Conservation (phyloP, 2,888 invertebrate genomes). For the Cosmia pyralina region DNA sequence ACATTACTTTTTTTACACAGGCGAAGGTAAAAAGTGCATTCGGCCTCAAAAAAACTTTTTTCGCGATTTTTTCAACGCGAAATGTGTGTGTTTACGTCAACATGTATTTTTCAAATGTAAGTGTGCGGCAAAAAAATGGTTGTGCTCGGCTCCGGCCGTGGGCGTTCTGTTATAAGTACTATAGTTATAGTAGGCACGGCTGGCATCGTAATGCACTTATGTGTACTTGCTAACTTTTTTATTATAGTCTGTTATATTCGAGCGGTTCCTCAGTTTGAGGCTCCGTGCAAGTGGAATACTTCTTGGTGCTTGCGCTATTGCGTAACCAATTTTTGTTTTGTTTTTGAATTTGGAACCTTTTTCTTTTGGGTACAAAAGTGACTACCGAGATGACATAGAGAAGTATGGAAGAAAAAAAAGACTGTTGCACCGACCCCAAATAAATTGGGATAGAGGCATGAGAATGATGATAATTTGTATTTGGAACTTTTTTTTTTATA, state of each 20-base stretch:
- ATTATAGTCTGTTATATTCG: conserved; percentile 87
- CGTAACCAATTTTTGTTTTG: conserved; percentile 63
- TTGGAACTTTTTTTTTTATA: background rate
- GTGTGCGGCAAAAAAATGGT: conserved; percentile 86
- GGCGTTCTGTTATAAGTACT: conserved; percentile 85
- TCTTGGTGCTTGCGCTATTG: conserved; percentile 80
- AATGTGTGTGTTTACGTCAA: conserved; percentile 88
- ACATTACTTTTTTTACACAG: conserved; percentile 50
- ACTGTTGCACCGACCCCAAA: no score
- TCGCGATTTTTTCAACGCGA: conserved; percentile 74
- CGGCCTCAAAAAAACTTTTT: conserved; percentile 39
- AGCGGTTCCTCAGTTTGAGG: conserved; percentile 86
- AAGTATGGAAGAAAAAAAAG: background rate
- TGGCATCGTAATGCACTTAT: conserved; percentile 89
- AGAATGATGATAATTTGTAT: no score
- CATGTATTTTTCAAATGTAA: conserved; percentile 89
- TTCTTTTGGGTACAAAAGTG: background rate
- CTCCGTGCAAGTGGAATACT: conserved; percentile 68
- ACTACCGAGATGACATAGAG: no score
- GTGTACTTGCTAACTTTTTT: conserved; percentile 90
- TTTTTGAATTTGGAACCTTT: background rate
- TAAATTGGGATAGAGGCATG: no score
- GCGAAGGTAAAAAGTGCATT: conserved; percentile 47
- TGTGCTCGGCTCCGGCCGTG: conserved; percentile 83
- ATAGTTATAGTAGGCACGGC: conserved; percentile 83